A percentile compares a stretch with the other conserved stretches of the same genome.
phyloP scores from a whole-genome alignment of 2,888 invertebrate species.

The Uropetala carovei region DNA sequence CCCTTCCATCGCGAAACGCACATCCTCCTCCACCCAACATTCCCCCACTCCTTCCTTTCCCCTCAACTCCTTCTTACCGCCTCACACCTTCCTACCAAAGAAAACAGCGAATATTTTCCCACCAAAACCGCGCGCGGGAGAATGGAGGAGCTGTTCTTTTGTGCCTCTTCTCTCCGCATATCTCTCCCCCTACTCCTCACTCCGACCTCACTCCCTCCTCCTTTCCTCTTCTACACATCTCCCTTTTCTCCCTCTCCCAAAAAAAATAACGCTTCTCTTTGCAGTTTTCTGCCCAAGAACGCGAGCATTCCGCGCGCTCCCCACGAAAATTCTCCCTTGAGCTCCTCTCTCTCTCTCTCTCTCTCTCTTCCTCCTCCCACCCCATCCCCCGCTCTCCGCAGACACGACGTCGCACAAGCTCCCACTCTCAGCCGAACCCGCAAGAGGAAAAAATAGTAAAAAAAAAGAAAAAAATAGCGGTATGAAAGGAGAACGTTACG shows the following conservation, averaged over 20 bases:
- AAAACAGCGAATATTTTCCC: constrained; percentile 32
- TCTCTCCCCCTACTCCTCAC: neutral
- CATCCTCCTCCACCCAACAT: neutral
- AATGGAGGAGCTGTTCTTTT: constrained; percentile 32
- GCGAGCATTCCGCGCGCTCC: constrained; percentile 7
- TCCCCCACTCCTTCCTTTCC: no score
- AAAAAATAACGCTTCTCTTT: neutral
- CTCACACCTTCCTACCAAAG: neutral
- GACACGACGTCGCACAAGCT: neutral
- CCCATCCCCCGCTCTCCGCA: neutral
- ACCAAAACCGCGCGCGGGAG: neutral
- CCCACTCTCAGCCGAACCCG: neutral
- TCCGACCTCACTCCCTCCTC: no score
- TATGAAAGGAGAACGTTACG: constrained; percentile 9
- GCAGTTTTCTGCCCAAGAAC: constrained; percentile 14
- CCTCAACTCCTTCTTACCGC: no score
- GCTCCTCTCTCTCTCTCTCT: neutral
- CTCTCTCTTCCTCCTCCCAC: neutral
- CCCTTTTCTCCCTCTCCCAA: neutral
- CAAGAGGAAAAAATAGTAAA: neutral
- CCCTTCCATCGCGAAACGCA: neutral
- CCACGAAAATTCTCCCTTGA: constrained; percentile 3
- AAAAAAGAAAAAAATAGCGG: neutral
- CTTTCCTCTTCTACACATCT: no score
- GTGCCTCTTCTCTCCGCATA: neutral